Percentiles rank a stretch among this genome's conserved stretches.
Conservation (phyloP, 2,888 invertebrate species). For the Muschampia plurimacula region DNA sequence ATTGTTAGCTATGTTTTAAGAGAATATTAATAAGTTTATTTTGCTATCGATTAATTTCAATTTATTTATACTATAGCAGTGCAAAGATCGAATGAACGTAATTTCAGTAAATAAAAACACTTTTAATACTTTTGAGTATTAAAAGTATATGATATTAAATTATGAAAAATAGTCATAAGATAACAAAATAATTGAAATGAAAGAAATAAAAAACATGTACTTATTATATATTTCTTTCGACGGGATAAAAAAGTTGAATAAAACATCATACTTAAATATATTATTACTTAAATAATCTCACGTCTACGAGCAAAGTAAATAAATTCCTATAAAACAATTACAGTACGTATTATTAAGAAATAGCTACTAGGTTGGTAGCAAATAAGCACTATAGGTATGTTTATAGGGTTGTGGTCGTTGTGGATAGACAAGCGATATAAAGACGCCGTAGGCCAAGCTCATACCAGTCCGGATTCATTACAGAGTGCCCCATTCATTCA, state of each 20-base stretch:
- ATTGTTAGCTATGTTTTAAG: neutral
- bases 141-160: too few species aligned
- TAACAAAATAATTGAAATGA: too few species aligned
- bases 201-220: too few species aligned
- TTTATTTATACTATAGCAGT: too few species aligned
- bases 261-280: too few species aligned
- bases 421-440: constrained; percentile 27
- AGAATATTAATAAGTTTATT: neutral
- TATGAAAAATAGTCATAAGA: too few species aligned
- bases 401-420: neutral
- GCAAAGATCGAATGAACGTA: too few species aligned
- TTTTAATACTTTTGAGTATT: too few species aligned
- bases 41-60: too few species aligned
- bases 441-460: constrained; percentile 30
- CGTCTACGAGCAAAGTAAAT: neutral
- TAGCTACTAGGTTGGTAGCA: constrained; percentile 16
- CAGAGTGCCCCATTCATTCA: constrained; percentile 47
- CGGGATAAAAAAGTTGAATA: too few species aligned
- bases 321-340: neutral
- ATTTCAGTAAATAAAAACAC: too few species aligned
- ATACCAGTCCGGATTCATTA: constrained; percentile 35
- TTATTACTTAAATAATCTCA: neutral
- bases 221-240: too few species aligned
- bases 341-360: constrained; percentile 17
- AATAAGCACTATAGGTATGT: constrained; percentile 6